Conservation (phyloP, 2,888 invertebrate genomes). For the Panorpa germanica region DNA sequence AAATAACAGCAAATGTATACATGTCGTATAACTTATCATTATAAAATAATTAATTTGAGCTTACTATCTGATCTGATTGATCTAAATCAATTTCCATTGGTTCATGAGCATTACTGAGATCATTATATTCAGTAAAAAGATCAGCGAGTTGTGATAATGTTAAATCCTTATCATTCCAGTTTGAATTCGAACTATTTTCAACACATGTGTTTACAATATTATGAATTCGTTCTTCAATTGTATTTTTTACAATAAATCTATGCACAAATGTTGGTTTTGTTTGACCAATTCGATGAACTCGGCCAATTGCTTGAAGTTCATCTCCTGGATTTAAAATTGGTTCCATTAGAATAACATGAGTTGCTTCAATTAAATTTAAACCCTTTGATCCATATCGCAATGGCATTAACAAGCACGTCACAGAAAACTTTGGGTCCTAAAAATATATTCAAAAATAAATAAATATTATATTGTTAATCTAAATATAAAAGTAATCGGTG, state of each 20-base stretch:
- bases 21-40: too few species aligned
- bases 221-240: conserved; percentile 51
- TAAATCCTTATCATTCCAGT: conserved; percentile 25
- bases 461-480: conserved; percentile 3
- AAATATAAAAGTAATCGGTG: conserved; percentile 7
- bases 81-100: too few species aligned
- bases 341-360: conserved; percentile 55
- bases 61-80: too few species aligned
- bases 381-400: conserved; percentile 54
- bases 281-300: conserved; percentile 65
- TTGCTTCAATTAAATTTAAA: conserved; percentile 59
- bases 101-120: too few species aligned
- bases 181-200: too few species aligned
- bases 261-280: conserved; percentile 48
- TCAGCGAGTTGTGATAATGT: conserved; percentile 23
- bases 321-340: conserved; percentile 53
- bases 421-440: conserved; percentile 21
- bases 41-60: too few species aligned
- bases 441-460: conserved; percentile 12
- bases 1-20: too few species aligned
- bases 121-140: conserved; percentile 18
- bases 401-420: conserved; percentile 44
- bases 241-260: conserved; percentile 43
- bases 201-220: too few species aligned
- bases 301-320: conserved; percentile 57